Base-by-base conservation (phyloP, 2,888 invertebrate genomes). In the Phymatocera aterrima region DNA sequence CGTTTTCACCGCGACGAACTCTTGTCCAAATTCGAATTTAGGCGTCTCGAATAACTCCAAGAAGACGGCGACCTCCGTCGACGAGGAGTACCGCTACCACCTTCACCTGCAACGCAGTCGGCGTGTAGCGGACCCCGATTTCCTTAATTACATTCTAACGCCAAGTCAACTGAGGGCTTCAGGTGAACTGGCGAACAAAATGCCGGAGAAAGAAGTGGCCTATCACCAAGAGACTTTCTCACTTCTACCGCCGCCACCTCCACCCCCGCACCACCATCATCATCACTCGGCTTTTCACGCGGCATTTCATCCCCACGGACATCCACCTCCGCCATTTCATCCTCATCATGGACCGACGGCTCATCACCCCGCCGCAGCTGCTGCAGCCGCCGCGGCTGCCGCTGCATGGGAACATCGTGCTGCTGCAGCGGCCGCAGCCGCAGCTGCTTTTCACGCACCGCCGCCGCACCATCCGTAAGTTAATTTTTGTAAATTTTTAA, bases 341-440 rank as follows among this genome's bases (percentile, higher is more conserved):
- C 87, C 88, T 28, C 89, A 88, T 81, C 89, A 88, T 79, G 88
- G 85, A 87, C 89, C 82, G 57, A 43, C 75, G 57, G 75, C 75
- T n/a, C 75, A 75, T 43, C 75, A 75, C 31, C n/a, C 88, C 83
- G 79, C 87, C 78, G 84, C 89, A 83, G 74, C 87, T 79, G 80
- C 92, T 87, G 91, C 92, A 85, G 88, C 88, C 3, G 93, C 88
- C 1, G 89, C 92, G 79, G 92, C 92, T 82, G 92, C 92, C 89
- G 93, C 89, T 89, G 92, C 90, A 89, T 93, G 90, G 93, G 93
- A 90, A 89, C 93, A 91, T 93, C 93, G 95, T 88, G 94, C 93
- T 93, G 90, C 93, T 90, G 87, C 93, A 90, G 89, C 93, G 87
- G 91, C 95, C 84, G 91, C 93, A 88, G 87, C 93, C 86, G 88